These are phyloP conservation scores for Aurelia sp. DNA, from an alignment of 30 jellyfish, hydroid and myxozoan genomes.

Conservation along the genomic window DNA sequence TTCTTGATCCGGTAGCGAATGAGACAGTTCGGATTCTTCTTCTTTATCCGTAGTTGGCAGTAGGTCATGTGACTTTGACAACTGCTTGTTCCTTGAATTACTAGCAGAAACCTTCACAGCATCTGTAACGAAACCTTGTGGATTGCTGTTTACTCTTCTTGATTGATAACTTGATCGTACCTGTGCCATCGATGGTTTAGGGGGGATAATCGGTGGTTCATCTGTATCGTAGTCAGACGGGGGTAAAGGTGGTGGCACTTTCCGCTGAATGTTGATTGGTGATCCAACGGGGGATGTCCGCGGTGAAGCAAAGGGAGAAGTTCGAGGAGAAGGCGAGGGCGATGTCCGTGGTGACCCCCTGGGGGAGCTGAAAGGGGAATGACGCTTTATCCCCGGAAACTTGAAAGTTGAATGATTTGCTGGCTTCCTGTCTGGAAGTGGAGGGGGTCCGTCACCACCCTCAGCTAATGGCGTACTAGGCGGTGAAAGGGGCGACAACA, in stretches of 20 bases:
- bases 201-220: slow-evolving; percentile 76
- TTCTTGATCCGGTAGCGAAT: slow-evolving; percentile 21
- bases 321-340: slow-evolving; percentile 85
- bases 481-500: slow-evolving; percentile 59
- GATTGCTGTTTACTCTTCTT: slow-evolving; percentile 66
- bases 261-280: slow-evolving; percentile 37
- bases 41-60: slow-evolving; percentile 14
- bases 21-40: slow-evolving; percentile 14
- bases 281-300: slow-evolving; percentile 75
- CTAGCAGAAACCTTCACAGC: not conserved
- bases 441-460: slow-evolving; percentile 80
- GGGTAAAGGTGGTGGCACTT: slow-evolving; percentile 79
- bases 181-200: slow-evolving; percentile 54
- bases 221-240: slow-evolving; percentile 65
- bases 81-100: not conserved
- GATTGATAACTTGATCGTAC: slow-evolving; percentile 17
- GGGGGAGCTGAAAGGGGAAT: slow-evolving; percentile 91
- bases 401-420: slow-evolving; percentile 41
- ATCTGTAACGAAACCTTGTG: slow-evolving; percentile 30
- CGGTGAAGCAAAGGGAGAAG: slow-evolving; percentile 80
- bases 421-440: slow-evolving; percentile 88
- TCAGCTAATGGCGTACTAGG: slow-evolving; percentile 71
- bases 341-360: slow-evolving; percentile 82
- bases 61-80: slow-evolving; percentile 66
- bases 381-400: slow-evolving; percentile 54